Base-by-base conservation (phyloP, 1,140 invertebrate genomes). In the Drosophila lacteicornis region DNA sequence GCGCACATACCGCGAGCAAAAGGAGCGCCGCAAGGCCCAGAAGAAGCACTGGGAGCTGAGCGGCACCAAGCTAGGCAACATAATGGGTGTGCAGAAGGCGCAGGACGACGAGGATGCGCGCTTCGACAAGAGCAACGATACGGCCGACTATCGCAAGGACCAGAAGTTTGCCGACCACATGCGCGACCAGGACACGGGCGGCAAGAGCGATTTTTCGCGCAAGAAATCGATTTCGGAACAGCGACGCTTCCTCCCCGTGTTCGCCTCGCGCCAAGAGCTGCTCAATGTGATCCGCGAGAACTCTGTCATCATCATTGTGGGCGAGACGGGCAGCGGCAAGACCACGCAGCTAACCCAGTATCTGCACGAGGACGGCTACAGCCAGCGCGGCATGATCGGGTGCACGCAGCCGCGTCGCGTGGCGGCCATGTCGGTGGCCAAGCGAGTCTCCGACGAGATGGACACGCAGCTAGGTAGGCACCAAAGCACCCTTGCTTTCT, bases 11-110 rank as follows among this genome's bases (percentile, higher is more conserved):
- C 94, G 99, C 51, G 99, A 99, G 92, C 98, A 99, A 92, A 99
- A 99, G 91, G 99, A 99, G 93, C 94, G 98, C 30, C 95, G 96
- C 47, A 98, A 98, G 93, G 98, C 98, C 0, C 99, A 99, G 88
- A 99, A 99, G 92, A 99, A 99, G 93, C 98, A 99, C 92, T 99
- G 99, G 98, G 98, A 99, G 93, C 93, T 99, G 40, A 98, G 98
- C 42, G 99, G 99, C 36, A 99, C 98, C 3, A 97, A 97, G 87
- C 95, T 99, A 50, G 98, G 98, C 90, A 98, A 99, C 81, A 98
- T 99, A 19, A 98, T 99, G 96, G 99, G 99, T 2, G 96, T 99
- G 0, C 95, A 97, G 83, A 95, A 96, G 93, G 94, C 96, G 90
- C 96, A 98, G 92, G 96, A 98, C 71, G 96, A 96, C 46, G 94